phyloP scores from a whole-genome alignment of 92 coral and sea anemone species.

The Epizoanthus ramosus region DNA sequence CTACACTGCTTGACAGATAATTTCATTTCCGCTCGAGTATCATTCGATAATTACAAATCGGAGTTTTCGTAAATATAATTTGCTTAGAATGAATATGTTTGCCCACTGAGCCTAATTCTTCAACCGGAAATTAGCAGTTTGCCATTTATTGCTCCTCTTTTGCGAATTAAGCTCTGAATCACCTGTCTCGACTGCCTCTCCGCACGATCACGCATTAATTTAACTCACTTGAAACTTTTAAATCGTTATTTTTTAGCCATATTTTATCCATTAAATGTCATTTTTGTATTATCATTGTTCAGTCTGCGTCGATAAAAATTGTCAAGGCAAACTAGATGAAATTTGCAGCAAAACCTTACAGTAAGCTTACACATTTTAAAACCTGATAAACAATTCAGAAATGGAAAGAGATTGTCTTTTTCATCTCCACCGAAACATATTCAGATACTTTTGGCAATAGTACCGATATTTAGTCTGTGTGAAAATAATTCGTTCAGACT shows the following conservation, averaged over 20 bases:
- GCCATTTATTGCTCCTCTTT: constrained; percentile 86
- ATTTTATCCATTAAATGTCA: constrained; percentile 40
- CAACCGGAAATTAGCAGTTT: constrained; percentile 83
- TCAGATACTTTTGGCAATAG: background rate
- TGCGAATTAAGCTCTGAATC: constrained; percentile 70
- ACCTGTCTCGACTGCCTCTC: constrained; percentile 68
- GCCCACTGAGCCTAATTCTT: constrained; percentile 61
- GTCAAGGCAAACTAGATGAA: background rate
- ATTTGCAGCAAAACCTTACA: background rate
- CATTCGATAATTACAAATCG: constrained; percentile 73
- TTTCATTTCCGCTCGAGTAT: constrained; percentile 69
- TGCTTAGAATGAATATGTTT: constrained; percentile 62
- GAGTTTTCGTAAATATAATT: constrained; percentile 54
- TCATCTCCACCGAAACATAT: background rate
- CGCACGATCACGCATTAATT: constrained; percentile 64
- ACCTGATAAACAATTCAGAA: constrained; percentile 12
- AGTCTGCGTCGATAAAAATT: background rate
- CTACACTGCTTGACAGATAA: constrained; percentile 45
- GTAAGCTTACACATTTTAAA: background rate
- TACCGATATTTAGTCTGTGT: background rate
- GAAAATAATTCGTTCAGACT: background rate
- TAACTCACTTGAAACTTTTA: constrained; percentile 71
- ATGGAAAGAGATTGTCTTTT: background rate
- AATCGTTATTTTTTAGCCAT: constrained; percentile 32
- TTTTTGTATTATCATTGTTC: constrained; percentile 13